phyloP scores from a whole-genome alignment of 2,113 vertebrate species.

The Hirundichthys speculiger region DNA sequence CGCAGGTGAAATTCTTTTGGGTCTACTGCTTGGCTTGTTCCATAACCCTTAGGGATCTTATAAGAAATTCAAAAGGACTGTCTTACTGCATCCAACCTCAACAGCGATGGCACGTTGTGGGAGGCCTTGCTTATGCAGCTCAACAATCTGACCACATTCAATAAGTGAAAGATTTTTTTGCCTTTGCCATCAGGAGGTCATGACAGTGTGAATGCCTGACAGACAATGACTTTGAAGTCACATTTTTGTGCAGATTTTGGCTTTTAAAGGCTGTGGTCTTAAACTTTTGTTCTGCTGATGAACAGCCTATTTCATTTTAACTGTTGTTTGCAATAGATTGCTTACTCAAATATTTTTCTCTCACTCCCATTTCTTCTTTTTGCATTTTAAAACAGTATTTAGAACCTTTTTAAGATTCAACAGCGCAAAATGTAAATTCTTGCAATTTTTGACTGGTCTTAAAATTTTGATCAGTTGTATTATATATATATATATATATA shows the following conservation, averaged over 20 bases:
- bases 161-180: background rate
- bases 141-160: background rate
- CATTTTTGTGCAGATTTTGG: background rate
- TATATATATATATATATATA: too few relatives aligned
- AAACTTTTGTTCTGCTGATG: background rate
- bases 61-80: background rate
- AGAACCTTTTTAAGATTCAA: background rate
- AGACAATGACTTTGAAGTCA: background rate
- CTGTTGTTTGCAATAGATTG: background rate
- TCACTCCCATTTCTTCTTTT: background rate
- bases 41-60: background rate
- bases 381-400: background rate
- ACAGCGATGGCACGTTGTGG: background rate
- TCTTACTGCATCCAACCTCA: background rate
- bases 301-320: background rate
- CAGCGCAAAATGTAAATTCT: background rate
- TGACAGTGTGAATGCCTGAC: background rate
- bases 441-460: background rate
- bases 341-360: background rate
- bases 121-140: background rate
- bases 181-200: background rate
- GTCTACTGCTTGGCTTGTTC: background rate
- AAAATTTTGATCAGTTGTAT: background rate
- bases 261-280: background rate
- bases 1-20: background rate